Conservation (phyloP, 2,888 invertebrate genomes). For the Cephus sareptanus region DNA sequence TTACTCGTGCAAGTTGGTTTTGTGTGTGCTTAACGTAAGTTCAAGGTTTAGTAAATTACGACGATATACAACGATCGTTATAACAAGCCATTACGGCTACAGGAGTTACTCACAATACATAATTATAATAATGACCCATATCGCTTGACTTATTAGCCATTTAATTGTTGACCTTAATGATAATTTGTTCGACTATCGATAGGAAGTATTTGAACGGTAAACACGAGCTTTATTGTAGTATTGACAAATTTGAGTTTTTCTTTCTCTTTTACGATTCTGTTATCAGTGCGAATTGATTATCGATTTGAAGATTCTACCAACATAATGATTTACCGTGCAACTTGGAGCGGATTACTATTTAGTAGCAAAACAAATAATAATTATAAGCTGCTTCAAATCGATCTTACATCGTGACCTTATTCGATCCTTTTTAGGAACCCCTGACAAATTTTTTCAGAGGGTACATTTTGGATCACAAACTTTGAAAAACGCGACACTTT, state of each 20-base stretch:
- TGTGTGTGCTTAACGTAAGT: not conserved
- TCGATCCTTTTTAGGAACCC: not conserved
- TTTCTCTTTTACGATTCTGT: not conserved
- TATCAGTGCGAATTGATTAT: not conserved
- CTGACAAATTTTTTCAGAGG: not conserved
- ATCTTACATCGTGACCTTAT: not conserved
- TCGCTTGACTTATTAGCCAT: not conserved
- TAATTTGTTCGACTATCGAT: not conserved
- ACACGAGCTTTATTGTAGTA: not conserved
- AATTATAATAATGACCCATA: not conserved
- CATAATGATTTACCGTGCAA: conserved; percentile 5
- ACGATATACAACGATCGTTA: not conserved
- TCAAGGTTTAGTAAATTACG: not conserved
- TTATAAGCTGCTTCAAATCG: conserved; percentile 36
- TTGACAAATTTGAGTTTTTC: conserved; percentile 14
- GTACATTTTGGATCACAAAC: no score
- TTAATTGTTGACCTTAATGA: not conserved
- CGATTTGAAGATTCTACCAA: not conserved
- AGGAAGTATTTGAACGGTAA: not conserved
- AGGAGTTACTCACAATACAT: not conserved
- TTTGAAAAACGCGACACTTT: no score
- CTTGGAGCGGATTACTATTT: conserved; percentile 35
- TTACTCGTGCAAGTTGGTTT: not conserved
- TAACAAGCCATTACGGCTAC: not conserved
- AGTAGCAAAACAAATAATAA: conserved; percentile 39